Evolutionary conservation across 1,140 invertebrate species (phyloP), one percentile per base, ranked within the genome.

Genomic region (Neodiprion lecontei): DNA sequence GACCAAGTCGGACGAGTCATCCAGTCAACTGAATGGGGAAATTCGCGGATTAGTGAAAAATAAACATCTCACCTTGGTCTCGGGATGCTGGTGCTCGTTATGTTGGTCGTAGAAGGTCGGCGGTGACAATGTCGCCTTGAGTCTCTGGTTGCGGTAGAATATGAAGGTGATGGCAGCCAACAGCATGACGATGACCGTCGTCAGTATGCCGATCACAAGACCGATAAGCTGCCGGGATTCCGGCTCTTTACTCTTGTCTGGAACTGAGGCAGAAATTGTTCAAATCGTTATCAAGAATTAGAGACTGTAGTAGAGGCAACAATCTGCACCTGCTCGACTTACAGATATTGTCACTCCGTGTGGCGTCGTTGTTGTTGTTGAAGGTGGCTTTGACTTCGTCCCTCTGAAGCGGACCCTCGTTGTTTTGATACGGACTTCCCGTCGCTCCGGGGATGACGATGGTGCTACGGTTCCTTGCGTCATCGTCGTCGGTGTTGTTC

Each of bases 181-280:
- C 12, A 94, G 89, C 74, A 94, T 87, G 21, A 95, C 84, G 77
- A 95, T 95, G 76, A 95, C 92, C 28, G 93, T 93, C 14, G 92
- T 92, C 76, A 95, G 88, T 65, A 93, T 91, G n/a, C 94, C 94
- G 80, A 95, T 94, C 74, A 95, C 91, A 77, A 95, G 89, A 66
- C 93, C 94, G 80, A 95, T 93, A 80, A 92, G 89, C 81, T 90
- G 89, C 76, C 89, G 91, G 72, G 90, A 88, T 81, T 92, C 91
- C 50, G 89, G 84, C 72, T 89, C 87, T 73, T 87, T 86, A 75
- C 80, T 86, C 72, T 85, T 85, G 78, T 88, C 86, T 83, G 84
- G 82, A 86, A 87, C 85, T 87, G 73, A 77, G 4, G 48, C n/a
- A 48, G 53, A 12, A 17, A 14, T 61, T 1, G 28, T 40, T 40